Base-by-base conservation (phyloP, 1,140 invertebrate species). In the Ceratina australensis region DNA sequence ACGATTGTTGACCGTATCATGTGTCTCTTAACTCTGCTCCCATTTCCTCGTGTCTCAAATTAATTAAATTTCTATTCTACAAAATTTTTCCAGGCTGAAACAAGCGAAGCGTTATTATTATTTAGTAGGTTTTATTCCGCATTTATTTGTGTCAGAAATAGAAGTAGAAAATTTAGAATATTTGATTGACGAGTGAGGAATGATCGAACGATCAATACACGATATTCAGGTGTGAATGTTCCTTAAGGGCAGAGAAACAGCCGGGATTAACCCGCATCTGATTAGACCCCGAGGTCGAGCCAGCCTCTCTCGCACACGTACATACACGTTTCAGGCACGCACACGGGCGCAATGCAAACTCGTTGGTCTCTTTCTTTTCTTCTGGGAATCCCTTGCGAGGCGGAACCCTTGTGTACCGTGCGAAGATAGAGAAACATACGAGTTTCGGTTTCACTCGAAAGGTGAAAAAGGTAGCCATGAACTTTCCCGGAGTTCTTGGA, bases 181-280 rank as follows among this genome's bases (percentile, higher is more conserved):
- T 33, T 33, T 7, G 33, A 33, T 33, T 33, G 3, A 33, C 5
- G 8, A 42, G 33, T 10, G 33, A 42, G 33, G 10, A 42, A 42
- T 10, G 33, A 42, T 42, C 10, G 5, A 42, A 10, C 33, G 10
- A 42, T 42, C 33, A 5, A 42, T 5, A 10, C 10, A 42, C 33
- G 33, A 8, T 42, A 7, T 10, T 42, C 33, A 54, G 60, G 69
- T 81, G 74, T 82, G 81, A 13, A 63, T n/a, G 69, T 56, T 15
- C 57, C 75, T 77, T 71, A 76, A 80, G 61, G 60, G 57, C 72
- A 69, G 22, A 56, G 49, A 60, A 73, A 80, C 78, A 81, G 64
- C 76, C 57, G 72, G 83, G 79, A 82, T 80, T 87, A 84, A 86
- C 82, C 82, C 76, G 82, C 79, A 87, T 84, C 82, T 83, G 86